These are phyloP conservation scores for Sarcoramphus papa DNA, from an alignment of 2,797 vertebrate species.

Conservation along the genomic window DNA sequence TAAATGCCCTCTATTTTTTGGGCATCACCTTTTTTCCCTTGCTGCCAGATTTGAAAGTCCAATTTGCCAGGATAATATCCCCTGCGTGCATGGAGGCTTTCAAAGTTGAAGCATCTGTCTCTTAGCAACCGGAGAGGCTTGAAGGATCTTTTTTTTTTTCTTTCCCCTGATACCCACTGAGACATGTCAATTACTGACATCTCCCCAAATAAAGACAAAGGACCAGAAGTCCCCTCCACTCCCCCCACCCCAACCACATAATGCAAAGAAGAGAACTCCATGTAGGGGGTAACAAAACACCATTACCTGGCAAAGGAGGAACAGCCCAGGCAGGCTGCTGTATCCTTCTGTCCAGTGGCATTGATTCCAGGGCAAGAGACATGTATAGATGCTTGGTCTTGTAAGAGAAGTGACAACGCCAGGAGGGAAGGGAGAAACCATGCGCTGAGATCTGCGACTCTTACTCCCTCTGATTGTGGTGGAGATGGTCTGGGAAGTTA, in stretches of 20 bases:
- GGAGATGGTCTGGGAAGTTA: not conserved
- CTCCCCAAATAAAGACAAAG: constrained; percentile 1
- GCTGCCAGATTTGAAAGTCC: constrained; percentile 71
- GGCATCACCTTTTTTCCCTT: constrained; percentile 62
- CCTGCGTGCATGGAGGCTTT: constrained; percentile 59
- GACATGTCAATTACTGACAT: not conserved
- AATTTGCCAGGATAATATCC: constrained; percentile 68
- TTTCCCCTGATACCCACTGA: not conserved
- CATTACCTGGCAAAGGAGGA: not conserved
- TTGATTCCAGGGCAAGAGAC: not conserved
- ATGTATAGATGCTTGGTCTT: not conserved
- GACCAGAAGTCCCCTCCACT: not conserved
- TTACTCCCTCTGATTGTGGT: too few species aligned
- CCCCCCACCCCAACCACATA: not conserved
- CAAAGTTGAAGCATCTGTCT: constrained; percentile 65
- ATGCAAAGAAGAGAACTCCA: not conserved
- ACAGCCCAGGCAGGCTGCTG: not conserved
- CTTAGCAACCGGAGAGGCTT: constrained; percentile 67
- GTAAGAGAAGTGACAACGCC: not conserved
- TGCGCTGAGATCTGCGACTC: not conserved
- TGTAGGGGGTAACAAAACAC: not conserved
- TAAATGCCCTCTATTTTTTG: constrained; percentile 34
- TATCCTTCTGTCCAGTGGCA: not conserved
- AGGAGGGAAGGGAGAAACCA: not conserved
- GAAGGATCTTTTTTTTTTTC: constrained; percentile 1